Conservation (phyloP, 1,140 invertebrate species). For the Drosophila aff. region DNA sequence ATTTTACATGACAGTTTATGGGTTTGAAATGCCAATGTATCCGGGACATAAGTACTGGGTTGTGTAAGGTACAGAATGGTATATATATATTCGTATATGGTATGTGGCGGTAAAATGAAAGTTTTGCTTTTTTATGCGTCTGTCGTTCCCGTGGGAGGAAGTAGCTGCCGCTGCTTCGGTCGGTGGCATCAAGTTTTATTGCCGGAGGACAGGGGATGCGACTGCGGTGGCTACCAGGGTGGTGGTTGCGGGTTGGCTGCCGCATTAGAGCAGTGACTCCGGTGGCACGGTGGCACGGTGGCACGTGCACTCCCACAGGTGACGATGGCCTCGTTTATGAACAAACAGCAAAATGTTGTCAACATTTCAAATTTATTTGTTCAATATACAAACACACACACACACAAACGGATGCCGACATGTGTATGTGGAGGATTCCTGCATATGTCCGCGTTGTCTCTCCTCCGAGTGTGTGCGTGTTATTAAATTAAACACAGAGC, state of each 20-base stretch:
- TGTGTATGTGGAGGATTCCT: slow-evolving; percentile 47
- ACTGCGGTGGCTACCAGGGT: slow-evolving; percentile 20
- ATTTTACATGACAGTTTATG: slow-evolving; percentile 71
- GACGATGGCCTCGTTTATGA: slow-evolving; percentile 83
- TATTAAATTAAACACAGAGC: slow-evolving; percentile 84
- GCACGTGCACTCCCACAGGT: slow-evolving; percentile 77
- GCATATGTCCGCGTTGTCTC: slow-evolving; percentile 59
- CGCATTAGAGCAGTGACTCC: slow-evolving; percentile 1
- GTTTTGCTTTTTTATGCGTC: slow-evolving; percentile 72
- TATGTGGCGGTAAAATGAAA: slow-evolving; percentile 73
- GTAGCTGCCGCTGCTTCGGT: slow-evolving; percentile 35
- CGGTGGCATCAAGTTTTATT: slow-evolving; percentile 68
- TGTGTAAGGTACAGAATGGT: not conserved
- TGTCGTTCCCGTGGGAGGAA: slow-evolving; percentile 43
- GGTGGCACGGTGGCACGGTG: slow-evolving; percentile 15
- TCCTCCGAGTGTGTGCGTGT: slow-evolving; percentile 58
- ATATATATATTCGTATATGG: slow-evolving; percentile 12
- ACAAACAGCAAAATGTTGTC: slow-evolving; percentile 83
- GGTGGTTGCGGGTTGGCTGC: slow-evolving; percentile 10
- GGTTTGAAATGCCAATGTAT: slow-evolving; percentile 49
- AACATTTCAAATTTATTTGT: slow-evolving; percentile 84
- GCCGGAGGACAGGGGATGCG: slow-evolving; percentile 32
- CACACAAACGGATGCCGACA: slow-evolving; percentile 39
- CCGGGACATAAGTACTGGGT: slow-evolving; percentile 13
- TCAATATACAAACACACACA: slow-evolving; percentile 68